Evolutionary conservation across 1,140 invertebrate species (phyloP).

Genomic region (Plutomurus gul): DNA sequence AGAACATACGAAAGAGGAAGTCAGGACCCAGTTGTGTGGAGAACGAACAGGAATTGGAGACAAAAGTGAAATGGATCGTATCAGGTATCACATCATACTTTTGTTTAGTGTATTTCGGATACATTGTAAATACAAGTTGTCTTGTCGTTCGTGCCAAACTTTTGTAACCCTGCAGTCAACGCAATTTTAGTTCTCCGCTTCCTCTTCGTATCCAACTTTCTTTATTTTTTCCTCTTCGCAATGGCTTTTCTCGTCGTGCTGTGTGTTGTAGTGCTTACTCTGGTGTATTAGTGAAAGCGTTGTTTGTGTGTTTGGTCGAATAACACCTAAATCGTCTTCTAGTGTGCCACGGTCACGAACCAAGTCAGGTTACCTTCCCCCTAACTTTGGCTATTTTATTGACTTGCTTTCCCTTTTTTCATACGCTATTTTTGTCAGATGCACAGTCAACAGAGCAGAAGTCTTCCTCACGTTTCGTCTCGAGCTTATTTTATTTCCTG

Average conservation of each 20-base stretch:
- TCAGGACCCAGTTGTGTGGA: too few species aligned
- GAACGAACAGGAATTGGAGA: too few species aligned
- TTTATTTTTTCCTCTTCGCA: background rate
- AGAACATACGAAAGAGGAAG: too few species aligned
- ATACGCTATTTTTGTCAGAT: background rate
- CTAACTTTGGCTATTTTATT: constrained; percentile 5
- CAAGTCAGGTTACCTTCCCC: background rate
- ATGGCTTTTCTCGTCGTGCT: background rate
- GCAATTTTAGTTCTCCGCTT: background rate
- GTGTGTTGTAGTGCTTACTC: background rate
- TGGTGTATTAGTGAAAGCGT: background rate
- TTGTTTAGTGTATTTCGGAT: background rate
- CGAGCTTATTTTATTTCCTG: background rate
- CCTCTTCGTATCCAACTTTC: background rate
- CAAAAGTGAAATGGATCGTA: too few species aligned
- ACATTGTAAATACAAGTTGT: background rate
- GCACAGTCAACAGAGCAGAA: background rate
- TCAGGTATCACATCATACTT: background rate
- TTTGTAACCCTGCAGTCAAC: background rate
- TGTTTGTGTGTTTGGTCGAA: background rate
- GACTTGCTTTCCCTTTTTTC: constrained; percentile 9
- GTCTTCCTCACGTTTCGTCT: background rate
- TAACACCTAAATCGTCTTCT: constrained; percentile 5
- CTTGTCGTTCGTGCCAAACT: background rate
- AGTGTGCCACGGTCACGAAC: constrained; percentile 5